phyloP scores from a whole-genome alignment of 2,113 vertebrate species.

The Bubo bubo region DNA sequence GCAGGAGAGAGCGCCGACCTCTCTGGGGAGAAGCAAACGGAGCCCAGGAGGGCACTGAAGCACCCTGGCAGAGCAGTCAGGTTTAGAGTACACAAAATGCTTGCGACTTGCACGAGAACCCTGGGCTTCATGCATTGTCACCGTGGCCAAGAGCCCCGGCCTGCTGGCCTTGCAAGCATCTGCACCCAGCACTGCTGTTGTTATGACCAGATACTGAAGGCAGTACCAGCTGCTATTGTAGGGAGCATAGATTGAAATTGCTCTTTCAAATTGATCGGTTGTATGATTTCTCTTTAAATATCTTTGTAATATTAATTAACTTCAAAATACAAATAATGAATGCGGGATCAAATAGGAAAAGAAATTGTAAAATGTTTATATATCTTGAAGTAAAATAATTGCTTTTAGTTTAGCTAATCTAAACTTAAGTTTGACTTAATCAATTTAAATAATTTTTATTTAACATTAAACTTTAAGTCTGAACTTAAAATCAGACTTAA shows the following conservation, averaged over 20 bases:
- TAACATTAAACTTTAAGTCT: background rate
- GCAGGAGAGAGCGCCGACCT: background rate
- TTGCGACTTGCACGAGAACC: background rate
- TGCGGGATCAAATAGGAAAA: background rate
- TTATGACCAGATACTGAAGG: rapidly evolving
- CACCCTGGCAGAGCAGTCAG: background rate
- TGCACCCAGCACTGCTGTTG: background rate
- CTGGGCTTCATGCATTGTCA: rapidly evolving
- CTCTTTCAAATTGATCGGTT: background rate
- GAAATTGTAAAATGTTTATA: background rate
- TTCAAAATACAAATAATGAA: background rate
- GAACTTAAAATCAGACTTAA: background rate
- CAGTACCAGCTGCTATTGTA: background rate
- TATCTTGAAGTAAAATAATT: background rate
- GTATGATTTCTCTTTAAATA: background rate
- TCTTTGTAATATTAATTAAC: background rate
- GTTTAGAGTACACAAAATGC: background rate
- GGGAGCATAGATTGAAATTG: background rate
- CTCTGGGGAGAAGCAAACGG: background rate
- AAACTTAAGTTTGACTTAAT: background rate
- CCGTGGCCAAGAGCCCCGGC: background rate
- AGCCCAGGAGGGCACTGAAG: background rate
- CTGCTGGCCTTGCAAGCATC: background rate
- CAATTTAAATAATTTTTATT: background rate
- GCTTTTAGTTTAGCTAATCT: background rate